Evolutionary conservation across 1,140 invertebrate genomes (phyloP).

Genomic region (Trichomalopsis sarcophagae): DNA sequence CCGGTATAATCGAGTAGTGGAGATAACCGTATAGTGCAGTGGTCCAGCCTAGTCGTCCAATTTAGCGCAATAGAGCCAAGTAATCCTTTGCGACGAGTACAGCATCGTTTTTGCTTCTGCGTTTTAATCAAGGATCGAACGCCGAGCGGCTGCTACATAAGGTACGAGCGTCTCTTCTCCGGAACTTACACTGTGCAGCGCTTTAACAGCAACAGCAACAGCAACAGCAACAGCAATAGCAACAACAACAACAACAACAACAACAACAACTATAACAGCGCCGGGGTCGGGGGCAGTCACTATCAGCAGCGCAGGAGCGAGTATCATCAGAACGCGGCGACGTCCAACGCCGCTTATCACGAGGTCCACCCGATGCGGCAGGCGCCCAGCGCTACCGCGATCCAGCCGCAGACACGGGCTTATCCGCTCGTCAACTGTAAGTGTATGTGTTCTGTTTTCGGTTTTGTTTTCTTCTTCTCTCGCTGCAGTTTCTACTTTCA

Average conservation of each 20-base stretch:
- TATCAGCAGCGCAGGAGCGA: slow-evolving; percentile 54
- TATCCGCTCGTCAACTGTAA: slow-evolving; percentile 67
- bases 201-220: slow-evolving; percentile 34
- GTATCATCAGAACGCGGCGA: slow-evolving; percentile 33
- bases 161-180: slow-evolving; percentile 70
- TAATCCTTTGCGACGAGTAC: background rate
- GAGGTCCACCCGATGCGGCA: slow-evolving; percentile 65
- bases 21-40: too few relatives aligned
- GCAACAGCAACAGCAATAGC: slow-evolving; percentile 22
- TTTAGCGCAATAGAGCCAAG: too few relatives aligned
- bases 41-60: too few relatives aligned
- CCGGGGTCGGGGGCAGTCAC: slow-evolving; percentile 57
- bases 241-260: background rate
- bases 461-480: slow-evolving; percentile 21
- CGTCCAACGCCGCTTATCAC: slow-evolving; percentile 41
- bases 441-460: slow-evolving; percentile 57
- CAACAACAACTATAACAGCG: slow-evolving; percentile 38
- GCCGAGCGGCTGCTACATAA: slow-evolving; percentile 65
- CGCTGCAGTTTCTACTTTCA: background rate
- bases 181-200: slow-evolving; percentile 65
- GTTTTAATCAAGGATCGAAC: background rate
- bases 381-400: slow-evolving; percentile 57
- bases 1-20: too few relatives aligned
- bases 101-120: background rate
- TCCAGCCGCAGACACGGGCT: slow-evolving; percentile 53